Evolutionary conservation across 2,113 vertebrate species (phyloP).

Genomic region (human): DNA sequence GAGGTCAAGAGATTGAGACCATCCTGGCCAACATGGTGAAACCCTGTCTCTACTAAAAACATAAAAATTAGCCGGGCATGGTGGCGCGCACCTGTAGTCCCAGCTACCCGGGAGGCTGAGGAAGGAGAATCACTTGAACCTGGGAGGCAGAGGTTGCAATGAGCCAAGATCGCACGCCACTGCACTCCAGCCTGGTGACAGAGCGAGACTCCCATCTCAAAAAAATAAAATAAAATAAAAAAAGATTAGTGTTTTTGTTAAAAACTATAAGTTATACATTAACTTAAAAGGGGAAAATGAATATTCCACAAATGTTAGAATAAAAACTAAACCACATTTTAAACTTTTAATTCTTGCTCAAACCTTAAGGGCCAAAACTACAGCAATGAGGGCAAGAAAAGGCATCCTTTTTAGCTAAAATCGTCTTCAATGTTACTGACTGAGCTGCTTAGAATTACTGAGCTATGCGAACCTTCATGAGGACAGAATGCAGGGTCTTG

Average conservation of each 20-base stretch:
- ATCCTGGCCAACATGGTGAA: no score
- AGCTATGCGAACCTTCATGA: background rate
- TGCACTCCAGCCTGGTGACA: no score
- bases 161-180: no score
- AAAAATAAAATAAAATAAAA: no score
- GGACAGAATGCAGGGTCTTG: background rate
- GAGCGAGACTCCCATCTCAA: no score
- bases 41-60: no score
- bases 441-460: background rate
- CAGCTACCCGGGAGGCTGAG: no score
- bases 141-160: no score
- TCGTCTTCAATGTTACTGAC: background rate
- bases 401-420: background rate
- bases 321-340: background rate
- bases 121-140: no score
- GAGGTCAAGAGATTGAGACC: no score
- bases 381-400: background rate
- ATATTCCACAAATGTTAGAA: background rate
- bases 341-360: background rate
- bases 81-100: no score
- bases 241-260: background rate
- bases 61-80: no score
- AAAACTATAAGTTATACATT: background rate
- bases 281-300: background rate
- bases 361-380: background rate